Evolutionary conservation across 2,113 vertebrate genomes (phyloP), one percentile per base, ranked within the genome.

Genomic region (Panthera tigris): DNA sequence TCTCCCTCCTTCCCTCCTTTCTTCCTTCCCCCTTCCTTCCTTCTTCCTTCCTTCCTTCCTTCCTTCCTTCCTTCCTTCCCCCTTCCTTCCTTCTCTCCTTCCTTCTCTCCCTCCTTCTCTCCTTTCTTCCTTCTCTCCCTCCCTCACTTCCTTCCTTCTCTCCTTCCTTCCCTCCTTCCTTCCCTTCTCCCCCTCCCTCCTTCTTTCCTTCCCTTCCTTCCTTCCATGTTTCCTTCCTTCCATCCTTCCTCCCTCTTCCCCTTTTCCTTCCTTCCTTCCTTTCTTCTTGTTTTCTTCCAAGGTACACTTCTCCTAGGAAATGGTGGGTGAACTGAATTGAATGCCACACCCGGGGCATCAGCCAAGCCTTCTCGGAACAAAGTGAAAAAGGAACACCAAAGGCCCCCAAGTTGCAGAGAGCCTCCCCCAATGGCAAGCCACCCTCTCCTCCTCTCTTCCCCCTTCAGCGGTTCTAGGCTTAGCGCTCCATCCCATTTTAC

Each of bases 381-480:
- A 61, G 10, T 25, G 36, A 21, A 50, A 96, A 88, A 29, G 57
- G 65, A 13, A 15, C n/a, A 25, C n/a, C n/a, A 27, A 69, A 92
- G 19, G 14, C 33, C 57, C 57, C 21, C 48, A 4, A 4, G 12
- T 16, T 33, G 1, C 45, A 45, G 45, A 48, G 31, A 79, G 16
- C 15, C 61, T 15, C 5, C 31, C 36, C 2, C 0, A 19, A 7
- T 1, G 0, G 41, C 23, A 36, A 12, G 5, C 15, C 50, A 8
- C 18, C 23, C 27, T 16, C 55, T 69, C 27, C 76, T 78, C 50
- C n/a, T 74, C 8, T 48, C 66, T 76, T 87, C 23, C 57, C 33
- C 63, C 31, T 68, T 19, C 36, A 27, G 39, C 25, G 10, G 15
- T 4, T 96, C 89, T 79, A 55, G 69, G 14, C 57, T 90, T 33